Percentiles rank a stretch among this genome's conserved stretches.
phyloP scores from a whole-genome alignment of 2,113 vertebrate genomes.

The Gadus chalcogrammus region DNA sequence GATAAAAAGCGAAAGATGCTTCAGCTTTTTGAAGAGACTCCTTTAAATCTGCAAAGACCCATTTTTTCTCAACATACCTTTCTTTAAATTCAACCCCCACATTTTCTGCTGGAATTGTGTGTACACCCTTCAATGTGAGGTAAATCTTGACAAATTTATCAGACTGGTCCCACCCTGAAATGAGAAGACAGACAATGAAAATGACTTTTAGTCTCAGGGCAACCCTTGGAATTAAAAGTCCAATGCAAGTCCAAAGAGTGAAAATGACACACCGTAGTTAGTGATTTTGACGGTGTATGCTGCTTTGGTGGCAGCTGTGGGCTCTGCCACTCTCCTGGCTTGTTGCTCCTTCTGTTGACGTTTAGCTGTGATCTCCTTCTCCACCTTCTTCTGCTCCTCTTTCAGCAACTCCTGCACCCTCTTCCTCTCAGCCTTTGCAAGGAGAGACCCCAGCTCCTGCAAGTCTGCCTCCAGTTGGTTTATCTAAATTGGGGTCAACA shows the following conservation, averaged over 20 bases:
- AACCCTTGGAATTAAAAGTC: too few species aligned
- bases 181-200: constrained; percentile 20
- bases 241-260: too few species aligned
- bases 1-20: neutral
- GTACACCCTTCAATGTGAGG: constrained; percentile 86
- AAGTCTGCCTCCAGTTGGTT: constrained; percentile 85
- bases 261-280: constrained; percentile 84
- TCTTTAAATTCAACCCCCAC: constrained; percentile 88
- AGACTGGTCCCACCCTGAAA: constrained; percentile 95
- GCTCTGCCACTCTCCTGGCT: constrained; percentile 72
- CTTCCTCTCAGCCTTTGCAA: constrained; percentile 79
- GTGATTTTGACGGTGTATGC: constrained; percentile 93
- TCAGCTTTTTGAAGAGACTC: neutral
- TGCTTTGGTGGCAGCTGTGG: constrained; percentile 63
- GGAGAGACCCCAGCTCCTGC: constrained; percentile 79
- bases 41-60: too few species aligned
- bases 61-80: constrained; percentile 66
- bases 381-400: constrained; percentile 84
- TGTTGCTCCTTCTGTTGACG: constrained; percentile 72
- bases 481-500: constrained; percentile 54
- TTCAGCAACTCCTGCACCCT: constrained; percentile 78
- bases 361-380: constrained; percentile 83
- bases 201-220: too few species aligned
- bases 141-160: constrained; percentile 98
- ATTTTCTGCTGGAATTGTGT: constrained; percentile 84